Conservation (phyloP, 2,888 invertebrate genomes). For the Zygaena filipendulae region DNA sequence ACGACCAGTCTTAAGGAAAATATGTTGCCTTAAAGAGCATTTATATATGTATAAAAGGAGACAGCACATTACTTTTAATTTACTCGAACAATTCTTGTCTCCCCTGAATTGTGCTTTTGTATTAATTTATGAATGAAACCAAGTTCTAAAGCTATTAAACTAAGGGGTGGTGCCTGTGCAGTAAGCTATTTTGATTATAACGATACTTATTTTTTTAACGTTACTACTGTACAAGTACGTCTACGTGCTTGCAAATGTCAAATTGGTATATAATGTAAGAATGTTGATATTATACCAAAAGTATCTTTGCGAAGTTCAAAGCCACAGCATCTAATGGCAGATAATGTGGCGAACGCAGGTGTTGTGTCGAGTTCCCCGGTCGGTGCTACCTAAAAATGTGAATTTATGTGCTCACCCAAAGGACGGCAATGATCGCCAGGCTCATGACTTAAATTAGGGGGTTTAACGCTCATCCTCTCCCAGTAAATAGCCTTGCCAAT, state of each 20-base stretch:
- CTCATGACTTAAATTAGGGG: conserved; percentile 63
- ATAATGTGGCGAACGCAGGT: conserved; percentile 47
- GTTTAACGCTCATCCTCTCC: conserved; percentile 57
- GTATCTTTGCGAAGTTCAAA: conserved; percentile 27
- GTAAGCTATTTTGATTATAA: too few relatives aligned
- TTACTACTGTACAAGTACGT: too few relatives aligned
- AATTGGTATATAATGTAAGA: too few relatives aligned
- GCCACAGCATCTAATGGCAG: conserved; percentile 37
- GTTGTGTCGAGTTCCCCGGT: conserved; percentile 29
- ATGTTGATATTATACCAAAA: too few relatives aligned
- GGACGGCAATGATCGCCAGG: conserved; percentile 58
- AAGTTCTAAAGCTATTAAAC: too few relatives aligned
- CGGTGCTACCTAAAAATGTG: conserved; percentile 57
- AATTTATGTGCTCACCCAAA: conserved; percentile 53
- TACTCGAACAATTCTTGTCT: conserved; percentile 36
- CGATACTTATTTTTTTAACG: too few relatives aligned
- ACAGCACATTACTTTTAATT: conserved; percentile 62
- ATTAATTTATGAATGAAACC: background rate
- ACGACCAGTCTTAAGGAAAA: conserved; percentile 47
- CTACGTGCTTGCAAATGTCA: too few relatives aligned
- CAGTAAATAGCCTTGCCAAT: conserved; percentile 46
- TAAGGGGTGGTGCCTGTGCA: too few relatives aligned
- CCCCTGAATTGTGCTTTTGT: background rate
- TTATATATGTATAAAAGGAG: conserved; percentile 63
- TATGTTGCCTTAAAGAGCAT: conserved; percentile 55